phyloP scores from a whole-genome alignment of 2,113 vertebrate genomes.

The Atrichornis clamosus region DNA sequence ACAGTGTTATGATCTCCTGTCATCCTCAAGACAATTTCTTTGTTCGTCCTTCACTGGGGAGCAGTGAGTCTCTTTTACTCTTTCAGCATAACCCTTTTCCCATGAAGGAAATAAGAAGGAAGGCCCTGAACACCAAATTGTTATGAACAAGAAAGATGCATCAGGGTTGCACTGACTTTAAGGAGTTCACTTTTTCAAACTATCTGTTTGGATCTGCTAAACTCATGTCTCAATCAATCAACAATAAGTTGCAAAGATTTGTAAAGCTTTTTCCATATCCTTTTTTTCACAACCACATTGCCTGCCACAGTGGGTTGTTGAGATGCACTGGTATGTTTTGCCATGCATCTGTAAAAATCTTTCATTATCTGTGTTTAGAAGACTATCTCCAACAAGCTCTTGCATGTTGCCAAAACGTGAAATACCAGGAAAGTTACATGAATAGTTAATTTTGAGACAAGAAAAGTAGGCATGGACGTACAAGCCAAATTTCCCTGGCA shows the following conservation, averaged over 20 bases:
- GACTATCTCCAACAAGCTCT: not conserved
- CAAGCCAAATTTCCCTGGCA: slow-evolving; percentile 27
- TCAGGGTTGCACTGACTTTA: not conserved
- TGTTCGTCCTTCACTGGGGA: not conserved
- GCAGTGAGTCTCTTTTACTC: not conserved
- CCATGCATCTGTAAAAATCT: not conserved
- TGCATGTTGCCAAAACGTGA: not conserved
- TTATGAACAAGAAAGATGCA: fast-evolving
- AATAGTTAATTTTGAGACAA: not conserved
- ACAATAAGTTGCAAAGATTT: not conserved
- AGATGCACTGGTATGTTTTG: not conserved
- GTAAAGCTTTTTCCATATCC: not conserved
- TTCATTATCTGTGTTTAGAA: not conserved
- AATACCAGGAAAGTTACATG: not conserved
- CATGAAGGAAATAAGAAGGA: not conserved
- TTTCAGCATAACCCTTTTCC: not conserved
- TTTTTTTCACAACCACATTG: not conserved
- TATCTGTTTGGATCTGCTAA: fast-evolving
- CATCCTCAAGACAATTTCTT: not conserved
- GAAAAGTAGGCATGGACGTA: not conserved
- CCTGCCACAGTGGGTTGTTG: not conserved
- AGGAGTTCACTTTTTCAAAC: not conserved
- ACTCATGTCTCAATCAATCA: not conserved
- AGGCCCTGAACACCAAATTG: not conserved
- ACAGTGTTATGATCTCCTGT: not conserved